Conservation (phyloP, 2,888 invertebrate genomes). For the Tenthredo distinguenda region DNA sequence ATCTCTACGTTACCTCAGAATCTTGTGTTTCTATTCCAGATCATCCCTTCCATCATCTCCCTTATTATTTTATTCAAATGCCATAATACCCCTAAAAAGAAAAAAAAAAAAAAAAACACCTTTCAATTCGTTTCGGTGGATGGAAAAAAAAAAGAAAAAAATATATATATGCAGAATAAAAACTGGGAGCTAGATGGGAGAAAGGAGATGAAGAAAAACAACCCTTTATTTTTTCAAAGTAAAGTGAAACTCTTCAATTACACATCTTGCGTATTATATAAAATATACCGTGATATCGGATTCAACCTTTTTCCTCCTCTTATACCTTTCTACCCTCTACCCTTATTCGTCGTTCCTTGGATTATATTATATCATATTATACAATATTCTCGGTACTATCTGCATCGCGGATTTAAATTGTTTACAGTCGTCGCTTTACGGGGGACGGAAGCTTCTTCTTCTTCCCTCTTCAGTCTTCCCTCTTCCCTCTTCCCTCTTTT, state of each 20-base stretch:
- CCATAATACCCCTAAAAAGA: background rate
- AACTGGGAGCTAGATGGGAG: background rate
- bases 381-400: background rate
- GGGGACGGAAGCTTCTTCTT: background rate
- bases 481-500: background rate
- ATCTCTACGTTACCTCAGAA: background rate
- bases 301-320: background rate
- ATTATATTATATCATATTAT: background rate
- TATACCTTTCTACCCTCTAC: background rate
- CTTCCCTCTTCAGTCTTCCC: background rate
- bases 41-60: background rate
- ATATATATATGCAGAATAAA: too few species aligned
- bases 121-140: background rate
- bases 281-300: background rate
- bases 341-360: background rate
- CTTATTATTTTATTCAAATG: background rate
- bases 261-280: background rate
- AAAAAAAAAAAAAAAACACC: background rate
- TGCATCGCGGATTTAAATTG: background rate
- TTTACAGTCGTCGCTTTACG: slow-evolving; percentile 6
- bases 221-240: slow-evolving; percentile 13
- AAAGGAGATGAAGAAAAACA: background rate
- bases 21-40: background rate
- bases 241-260: background rate
- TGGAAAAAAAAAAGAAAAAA: background rate